Evolutionary conservation across 2,888 invertebrate species (phyloP).

Genomic region (Catotricha subobsoleta): DNA sequence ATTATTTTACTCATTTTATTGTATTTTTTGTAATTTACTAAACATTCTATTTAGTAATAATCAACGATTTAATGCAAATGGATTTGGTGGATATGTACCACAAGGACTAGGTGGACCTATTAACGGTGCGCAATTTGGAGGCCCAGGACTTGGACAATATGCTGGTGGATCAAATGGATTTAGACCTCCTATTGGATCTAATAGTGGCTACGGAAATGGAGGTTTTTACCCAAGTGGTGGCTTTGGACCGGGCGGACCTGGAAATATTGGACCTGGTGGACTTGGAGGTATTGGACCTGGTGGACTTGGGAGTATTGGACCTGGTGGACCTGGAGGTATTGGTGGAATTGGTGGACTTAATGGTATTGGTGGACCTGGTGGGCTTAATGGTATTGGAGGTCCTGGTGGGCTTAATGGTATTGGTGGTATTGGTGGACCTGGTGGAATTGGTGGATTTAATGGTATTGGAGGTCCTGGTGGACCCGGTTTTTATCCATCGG

Average conservation of each 20-base stretch:
- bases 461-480: too few relatives aligned
- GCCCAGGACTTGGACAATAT: neutral
- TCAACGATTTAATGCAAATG: slow-evolving; percentile 12
- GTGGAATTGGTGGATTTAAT: neutral
- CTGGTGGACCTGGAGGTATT: too few relatives aligned
- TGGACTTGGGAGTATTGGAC: too few relatives aligned
- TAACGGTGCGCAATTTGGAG: neutral
- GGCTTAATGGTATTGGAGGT: too few relatives aligned
- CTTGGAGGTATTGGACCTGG: too few relatives aligned
- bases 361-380: too few relatives aligned
- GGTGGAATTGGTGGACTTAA: too few relatives aligned
- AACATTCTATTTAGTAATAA: neutral
- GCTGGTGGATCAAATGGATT: neutral
- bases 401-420: too few relatives aligned
- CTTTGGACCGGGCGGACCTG: too few relatives aligned
- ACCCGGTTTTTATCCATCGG: too few relatives aligned
- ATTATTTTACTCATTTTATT: neutral
- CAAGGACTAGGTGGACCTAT: slow-evolving; percentile 10
- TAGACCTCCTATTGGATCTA: neutral
- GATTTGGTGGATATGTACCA: slow-evolving; percentile 12
- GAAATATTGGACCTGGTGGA: too few relatives aligned
- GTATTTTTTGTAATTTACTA: neutral
- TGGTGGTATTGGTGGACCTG: neutral
- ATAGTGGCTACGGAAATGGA: neutral
- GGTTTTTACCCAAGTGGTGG: neutral